A percentile compares a stretch with the other conserved stretches of the same genome.
These are phyloP conservation scores for Amblyjoppa proteus DNA, from an alignment of 2,888 invertebrate species.

Conservation along the genomic window DNA sequence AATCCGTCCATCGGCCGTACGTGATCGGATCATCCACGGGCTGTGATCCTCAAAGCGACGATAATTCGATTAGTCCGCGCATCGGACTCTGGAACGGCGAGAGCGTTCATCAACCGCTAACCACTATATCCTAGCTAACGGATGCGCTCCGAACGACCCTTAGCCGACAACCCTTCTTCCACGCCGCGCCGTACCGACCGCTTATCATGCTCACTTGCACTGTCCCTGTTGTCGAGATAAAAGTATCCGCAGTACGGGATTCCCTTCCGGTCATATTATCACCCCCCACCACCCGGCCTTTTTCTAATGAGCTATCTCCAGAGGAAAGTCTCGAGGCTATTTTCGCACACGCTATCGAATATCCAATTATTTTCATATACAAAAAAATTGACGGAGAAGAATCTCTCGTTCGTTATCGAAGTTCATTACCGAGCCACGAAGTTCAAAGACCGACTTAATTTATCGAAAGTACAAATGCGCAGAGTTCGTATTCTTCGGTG, in stretches of 20 bases:
- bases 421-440: background rate
- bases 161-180: slow-evolving; percentile 71
- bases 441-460: background rate
- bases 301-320: background rate
- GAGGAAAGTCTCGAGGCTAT: background rate
- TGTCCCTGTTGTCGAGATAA: slow-evolving; percentile 37
- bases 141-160: slow-evolving; percentile 72
- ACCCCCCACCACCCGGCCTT: background rate
- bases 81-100: slow-evolving; percentile 62
- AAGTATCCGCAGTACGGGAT: slow-evolving; percentile 2
- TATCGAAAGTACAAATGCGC: background rate
- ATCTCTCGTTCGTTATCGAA: background rate
- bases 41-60: slow-evolving; percentile 84
- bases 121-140: slow-evolving; percentile 75
- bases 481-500: background rate
- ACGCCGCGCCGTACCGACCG: slow-evolving; percentile 49
- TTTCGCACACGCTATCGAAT: background rate
- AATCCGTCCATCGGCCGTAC: slow-evolving; percentile 82
- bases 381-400: background rate
- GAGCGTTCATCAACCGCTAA: slow-evolving; percentile 83
- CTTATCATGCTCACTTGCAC: slow-evolving; percentile 61
- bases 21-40: slow-evolving; percentile 84
- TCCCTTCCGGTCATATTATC: slow-evolving; percentile 9
- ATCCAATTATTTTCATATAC: background rate
- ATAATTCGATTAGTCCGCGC: slow-evolving; percentile 83